Evolutionary conservation across 2,797 vertebrate genomes (phyloP).

Genomic region (Rhynchonycteris naso): DNA sequence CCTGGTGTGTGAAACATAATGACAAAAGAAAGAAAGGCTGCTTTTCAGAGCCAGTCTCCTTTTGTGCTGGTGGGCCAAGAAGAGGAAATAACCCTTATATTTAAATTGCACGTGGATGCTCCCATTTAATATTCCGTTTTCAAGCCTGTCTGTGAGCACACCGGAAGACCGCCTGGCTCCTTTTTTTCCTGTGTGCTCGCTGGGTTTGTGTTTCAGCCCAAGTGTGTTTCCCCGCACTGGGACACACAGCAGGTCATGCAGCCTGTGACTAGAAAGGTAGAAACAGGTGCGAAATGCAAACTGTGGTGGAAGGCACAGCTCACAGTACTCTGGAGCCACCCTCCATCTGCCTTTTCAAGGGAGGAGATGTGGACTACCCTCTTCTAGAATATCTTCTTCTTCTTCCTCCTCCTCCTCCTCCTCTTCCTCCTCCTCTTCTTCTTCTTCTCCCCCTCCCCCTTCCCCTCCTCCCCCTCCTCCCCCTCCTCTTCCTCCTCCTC

Average conservation of each 20-base stretch:
- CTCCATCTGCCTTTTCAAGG: neutral
- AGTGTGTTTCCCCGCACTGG: neutral
- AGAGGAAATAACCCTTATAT: neutral
- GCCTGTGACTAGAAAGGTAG: neutral
- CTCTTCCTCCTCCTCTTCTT: too few relatives aligned
- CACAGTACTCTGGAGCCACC: accelerated
- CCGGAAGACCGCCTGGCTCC: accelerated
- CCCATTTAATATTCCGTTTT: neutral
- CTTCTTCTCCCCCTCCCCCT: too few relatives aligned
- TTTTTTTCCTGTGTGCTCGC: accelerated
- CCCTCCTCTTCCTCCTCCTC: too few relatives aligned
- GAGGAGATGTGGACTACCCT: neutral
- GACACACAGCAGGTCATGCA: neutral
- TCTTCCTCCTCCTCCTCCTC: neutral
- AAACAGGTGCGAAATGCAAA: neutral
- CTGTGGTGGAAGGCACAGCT: neutral
- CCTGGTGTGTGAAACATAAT: constrained; percentile 66
- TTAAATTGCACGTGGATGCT: neutral
- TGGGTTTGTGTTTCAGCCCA: accelerated
- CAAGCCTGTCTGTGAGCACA: accelerated
- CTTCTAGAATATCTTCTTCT: neutral
- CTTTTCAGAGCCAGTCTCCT: constrained; percentile 11
- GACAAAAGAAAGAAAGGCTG: constrained; percentile 58
- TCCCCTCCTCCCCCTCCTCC: too few relatives aligned
- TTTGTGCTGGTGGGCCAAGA: neutral